phyloP scores from a whole-genome alignment of 2,797 vertebrate genomes.

The Alca torda region DNA sequence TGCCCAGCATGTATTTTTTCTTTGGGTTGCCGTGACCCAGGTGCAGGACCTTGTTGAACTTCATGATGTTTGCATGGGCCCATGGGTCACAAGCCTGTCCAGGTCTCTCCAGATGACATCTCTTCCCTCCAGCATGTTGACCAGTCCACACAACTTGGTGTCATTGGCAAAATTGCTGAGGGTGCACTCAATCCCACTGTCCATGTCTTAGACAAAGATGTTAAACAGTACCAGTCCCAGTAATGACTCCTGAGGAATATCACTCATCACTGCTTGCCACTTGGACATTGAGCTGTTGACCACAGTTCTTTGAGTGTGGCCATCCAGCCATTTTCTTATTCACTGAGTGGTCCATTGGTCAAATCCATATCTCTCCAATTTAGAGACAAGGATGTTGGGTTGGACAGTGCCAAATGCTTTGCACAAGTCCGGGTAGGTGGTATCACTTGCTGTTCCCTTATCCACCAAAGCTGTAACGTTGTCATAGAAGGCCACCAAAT shows the following conservation, averaged over 20 bases:
- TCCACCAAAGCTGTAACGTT: neutral
- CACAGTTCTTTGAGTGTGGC: neutral
- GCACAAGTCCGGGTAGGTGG: neutral
- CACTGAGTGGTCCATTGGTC: neutral
- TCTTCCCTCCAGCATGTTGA: neutral
- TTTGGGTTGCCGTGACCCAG: neutral
- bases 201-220: neutral
- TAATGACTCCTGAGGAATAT: neutral
- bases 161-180: neutral
- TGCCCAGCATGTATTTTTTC: neutral
- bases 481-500: neutral
- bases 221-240: neutral
- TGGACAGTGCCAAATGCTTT: neutral
- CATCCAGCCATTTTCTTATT: neutral
- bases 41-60: neutral
- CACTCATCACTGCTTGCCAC: neutral
- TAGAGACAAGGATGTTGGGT: neutral
- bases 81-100: neutral
- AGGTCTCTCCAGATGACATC: neutral
- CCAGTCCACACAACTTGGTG: neutral
- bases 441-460: neutral
- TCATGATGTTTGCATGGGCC: neutral
- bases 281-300: neutral
- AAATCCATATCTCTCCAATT: neutral
- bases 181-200: neutral